Conservation (phyloP, 2,888 invertebrate species). For the Cryptocheilus praepositus region DNA sequence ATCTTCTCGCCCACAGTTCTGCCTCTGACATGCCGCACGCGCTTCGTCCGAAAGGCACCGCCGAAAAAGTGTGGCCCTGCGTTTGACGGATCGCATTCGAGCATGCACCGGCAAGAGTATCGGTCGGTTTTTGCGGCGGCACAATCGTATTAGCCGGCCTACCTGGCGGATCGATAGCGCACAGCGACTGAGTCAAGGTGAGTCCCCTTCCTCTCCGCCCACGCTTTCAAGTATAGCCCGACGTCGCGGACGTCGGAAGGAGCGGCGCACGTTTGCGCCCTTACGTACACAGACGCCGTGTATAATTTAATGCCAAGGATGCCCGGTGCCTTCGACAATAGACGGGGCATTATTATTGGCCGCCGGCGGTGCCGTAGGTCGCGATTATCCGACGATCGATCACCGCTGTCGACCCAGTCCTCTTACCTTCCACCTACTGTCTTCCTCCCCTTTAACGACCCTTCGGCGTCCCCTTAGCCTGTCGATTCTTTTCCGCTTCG, state of each 20-base stretch:
- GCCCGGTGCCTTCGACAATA: slow-evolving; percentile 13
- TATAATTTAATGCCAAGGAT: slow-evolving; percentile 31
- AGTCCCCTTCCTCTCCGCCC: slow-evolving; percentile 29
- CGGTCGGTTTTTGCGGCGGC: slow-evolving; percentile 43
- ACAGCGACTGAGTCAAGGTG: slow-evolving; percentile 59
- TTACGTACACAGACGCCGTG: slow-evolving; percentile 1
- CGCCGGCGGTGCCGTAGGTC: slow-evolving; percentile 30
- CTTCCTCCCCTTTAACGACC: slow-evolving; percentile 2
- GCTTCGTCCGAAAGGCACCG: too few species aligned
- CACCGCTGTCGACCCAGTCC: slow-evolving; percentile 28
- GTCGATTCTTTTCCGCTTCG: too few species aligned
- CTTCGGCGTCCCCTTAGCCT: background rate
- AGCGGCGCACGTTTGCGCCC: slow-evolving; percentile 2
- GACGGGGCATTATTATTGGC: slow-evolving; percentile 30
- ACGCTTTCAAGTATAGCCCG: too few species aligned
- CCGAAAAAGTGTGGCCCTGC: too few species aligned
- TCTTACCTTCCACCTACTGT: slow-evolving; percentile 25
- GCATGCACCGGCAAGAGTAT: too few species aligned
- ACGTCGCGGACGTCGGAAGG: background rate
- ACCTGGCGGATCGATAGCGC: slow-evolving; percentile 55
- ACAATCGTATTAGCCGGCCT: slow-evolving; percentile 54
- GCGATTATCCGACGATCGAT: slow-evolving; percentile 43
- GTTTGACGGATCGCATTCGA: too few species aligned
- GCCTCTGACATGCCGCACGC: too few species aligned
- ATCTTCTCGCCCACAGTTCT: too few species aligned